A percentile compares a stretch with the other conserved stretches of the same genome.
Evolutionary conservation across 1,140 invertebrate genomes (phyloP).

Genomic region (Macrostomum lignano): DNA sequence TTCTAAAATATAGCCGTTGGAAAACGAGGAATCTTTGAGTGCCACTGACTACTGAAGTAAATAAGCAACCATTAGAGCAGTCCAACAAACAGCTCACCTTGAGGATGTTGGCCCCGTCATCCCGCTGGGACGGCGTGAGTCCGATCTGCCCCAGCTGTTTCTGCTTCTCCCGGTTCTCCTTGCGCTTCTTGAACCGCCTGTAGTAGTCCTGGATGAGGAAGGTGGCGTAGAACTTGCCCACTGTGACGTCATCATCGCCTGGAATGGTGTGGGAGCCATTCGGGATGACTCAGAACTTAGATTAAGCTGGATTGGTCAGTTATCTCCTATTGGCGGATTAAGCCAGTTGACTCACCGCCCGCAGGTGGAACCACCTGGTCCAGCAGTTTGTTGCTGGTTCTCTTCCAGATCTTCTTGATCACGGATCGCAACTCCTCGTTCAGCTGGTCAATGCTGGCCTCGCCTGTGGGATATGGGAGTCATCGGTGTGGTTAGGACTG

Average conservation of each 20-base stretch:
- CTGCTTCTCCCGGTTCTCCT: not conserved
- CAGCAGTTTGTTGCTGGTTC: slow-evolving; percentile 68
- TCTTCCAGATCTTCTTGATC: slow-evolving; percentile 95
- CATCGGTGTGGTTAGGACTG: not conserved
- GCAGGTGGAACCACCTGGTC: slow-evolving; percentile 96
- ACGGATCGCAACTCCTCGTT: slow-evolving; percentile 75
- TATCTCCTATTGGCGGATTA: not conserved
- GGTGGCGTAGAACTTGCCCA: slow-evolving; percentile 99
- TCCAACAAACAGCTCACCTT: too few relatives aligned
- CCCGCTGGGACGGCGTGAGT: too few relatives aligned
- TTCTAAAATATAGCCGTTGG: too few relatives aligned
- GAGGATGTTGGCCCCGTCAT: too few relatives aligned
- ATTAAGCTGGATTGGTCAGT: slow-evolving; percentile 1
- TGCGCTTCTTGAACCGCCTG: slow-evolving; percentile 86
- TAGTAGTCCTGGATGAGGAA: slow-evolving; percentile 99
- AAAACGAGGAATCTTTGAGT: too few relatives aligned
- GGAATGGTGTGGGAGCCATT: not conserved
- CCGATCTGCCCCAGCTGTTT: too few relatives aligned
- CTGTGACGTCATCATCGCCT: slow-evolving; percentile 69
- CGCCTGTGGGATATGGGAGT: slow-evolving; percentile 1
- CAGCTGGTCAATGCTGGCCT: slow-evolving; percentile 48
- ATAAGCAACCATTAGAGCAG: too few relatives aligned
- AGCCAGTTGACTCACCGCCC: slow-evolving; percentile 31
- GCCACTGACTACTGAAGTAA: too few relatives aligned
- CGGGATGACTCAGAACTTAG: not conserved